A percentile compares a stretch with the other conserved stretches of the same genome.
phyloP scores from a whole-genome alignment of 2,888 invertebrate genomes.

The Parasteatoda lunata region DNA sequence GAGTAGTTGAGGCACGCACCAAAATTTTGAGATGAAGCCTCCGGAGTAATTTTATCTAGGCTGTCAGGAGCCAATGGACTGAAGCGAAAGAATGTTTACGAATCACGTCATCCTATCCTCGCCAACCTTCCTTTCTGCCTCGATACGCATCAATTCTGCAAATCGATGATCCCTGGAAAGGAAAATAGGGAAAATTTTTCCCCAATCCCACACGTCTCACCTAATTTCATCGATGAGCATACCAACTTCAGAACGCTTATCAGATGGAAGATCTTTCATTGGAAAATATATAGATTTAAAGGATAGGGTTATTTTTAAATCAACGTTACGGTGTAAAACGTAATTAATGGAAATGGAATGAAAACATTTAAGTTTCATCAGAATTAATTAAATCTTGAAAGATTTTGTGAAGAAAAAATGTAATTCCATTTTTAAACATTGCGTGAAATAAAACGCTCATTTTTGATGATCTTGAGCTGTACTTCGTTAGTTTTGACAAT shows the following conservation, averaged over 20 bases:
- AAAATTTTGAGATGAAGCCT: slow-evolving; percentile 27
- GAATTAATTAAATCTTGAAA: too few species aligned
- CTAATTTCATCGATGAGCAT: slow-evolving; percentile 1
- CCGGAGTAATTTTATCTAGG: slow-evolving; percentile 34
- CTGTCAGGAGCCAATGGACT: slow-evolving; percentile 43
- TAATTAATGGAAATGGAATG: too few species aligned
- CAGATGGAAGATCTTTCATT: neutral
- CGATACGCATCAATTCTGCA: slow-evolving; percentile 17
- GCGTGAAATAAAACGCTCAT: too few species aligned
- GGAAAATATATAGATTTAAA: neutral
- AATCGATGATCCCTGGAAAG: slow-evolving; percentile 35
- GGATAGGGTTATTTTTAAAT: too few species aligned
- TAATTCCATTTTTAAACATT: too few species aligned
- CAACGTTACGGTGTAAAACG: too few species aligned
- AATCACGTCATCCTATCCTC: slow-evolving; percentile 42
- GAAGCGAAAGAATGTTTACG: slow-evolving; percentile 44
- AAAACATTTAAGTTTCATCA: too few species aligned
- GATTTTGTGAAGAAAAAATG: too few species aligned
- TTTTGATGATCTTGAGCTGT: too few species aligned
- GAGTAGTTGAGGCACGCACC: slow-evolving; percentile 17
- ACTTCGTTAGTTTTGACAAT: too few species aligned
- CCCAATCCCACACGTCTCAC: slow-evolving; percentile 15
- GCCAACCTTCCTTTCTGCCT: slow-evolving; percentile 23
- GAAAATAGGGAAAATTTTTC: slow-evolving; percentile 35
- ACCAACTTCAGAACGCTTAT: neutral